These are phyloP conservation scores for Hetaerina americana DNA, from an alignment of 1,140 invertebrate species.

Conservation along the genomic window DNA sequence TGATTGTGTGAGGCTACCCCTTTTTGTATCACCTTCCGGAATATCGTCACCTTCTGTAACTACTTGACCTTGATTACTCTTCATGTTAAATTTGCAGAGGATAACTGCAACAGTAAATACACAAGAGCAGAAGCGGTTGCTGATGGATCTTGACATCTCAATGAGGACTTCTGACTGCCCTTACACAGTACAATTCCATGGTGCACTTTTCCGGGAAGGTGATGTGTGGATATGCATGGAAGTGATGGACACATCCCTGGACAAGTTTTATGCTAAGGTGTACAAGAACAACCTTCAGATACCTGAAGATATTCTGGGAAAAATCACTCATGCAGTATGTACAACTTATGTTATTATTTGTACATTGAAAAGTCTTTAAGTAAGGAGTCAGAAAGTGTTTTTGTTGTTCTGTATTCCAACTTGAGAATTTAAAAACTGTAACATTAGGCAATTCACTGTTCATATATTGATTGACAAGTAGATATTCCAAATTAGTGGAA, in stretches of 20 bases:
- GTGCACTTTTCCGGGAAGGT: conserved; percentile 87
- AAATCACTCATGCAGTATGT: conserved; percentile 82
- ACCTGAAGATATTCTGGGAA: conserved; percentile 88
- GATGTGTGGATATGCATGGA: conserved; percentile 99
- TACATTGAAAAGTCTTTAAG: too few relatives aligned
- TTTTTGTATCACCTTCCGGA: too few relatives aligned
- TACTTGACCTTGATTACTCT: not conserved
- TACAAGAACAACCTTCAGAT: conserved; percentile 64
- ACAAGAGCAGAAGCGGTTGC: conserved; percentile 82
- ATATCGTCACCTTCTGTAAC: too few relatives aligned
- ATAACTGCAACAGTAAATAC: conserved; percentile 86
- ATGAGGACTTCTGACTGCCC: conserved; percentile 90
- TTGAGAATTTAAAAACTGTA: too few relatives aligned
- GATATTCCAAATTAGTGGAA: too few relatives aligned
- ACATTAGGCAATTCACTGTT: too few relatives aligned
- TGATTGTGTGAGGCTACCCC: too few relatives aligned
- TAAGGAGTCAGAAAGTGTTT: too few relatives aligned
- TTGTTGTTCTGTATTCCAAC: too few relatives aligned
- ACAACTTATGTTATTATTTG: too few relatives aligned
- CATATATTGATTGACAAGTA: too few relatives aligned
- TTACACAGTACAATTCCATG: conserved; percentile 96
- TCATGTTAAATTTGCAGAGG: conserved; percentile 42
- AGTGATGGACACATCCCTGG: conserved; percentile 94
- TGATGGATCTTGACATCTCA: conserved; percentile 93
- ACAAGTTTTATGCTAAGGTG: conserved; percentile 87